These are phyloP conservation scores for Epinotia nisella DNA, from an alignment of 2,888 invertebrate species.

Conservation along the genomic window DNA sequence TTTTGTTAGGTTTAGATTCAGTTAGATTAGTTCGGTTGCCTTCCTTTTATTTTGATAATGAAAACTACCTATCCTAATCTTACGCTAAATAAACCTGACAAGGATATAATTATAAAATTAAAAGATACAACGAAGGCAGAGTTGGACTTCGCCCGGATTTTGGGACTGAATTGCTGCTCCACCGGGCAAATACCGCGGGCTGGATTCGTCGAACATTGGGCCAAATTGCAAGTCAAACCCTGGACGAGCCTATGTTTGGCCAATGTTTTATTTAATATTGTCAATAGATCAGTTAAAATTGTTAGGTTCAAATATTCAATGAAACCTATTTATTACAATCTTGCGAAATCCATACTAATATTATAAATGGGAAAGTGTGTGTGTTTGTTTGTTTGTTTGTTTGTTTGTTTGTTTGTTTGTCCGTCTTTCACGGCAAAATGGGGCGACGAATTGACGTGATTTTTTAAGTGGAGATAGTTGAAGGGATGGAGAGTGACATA, in stretches of 20 bases:
- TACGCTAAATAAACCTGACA: not conserved
- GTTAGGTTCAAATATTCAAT: slow-evolving; percentile 22
- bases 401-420: no score
- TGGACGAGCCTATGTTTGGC: slow-evolving; percentile 9
- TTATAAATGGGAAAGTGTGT: no score
- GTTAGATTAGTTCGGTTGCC: no score
- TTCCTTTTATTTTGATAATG: no score
- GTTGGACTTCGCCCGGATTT: slow-evolving; percentile 49
- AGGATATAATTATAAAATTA: not conserved
- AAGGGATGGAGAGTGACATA: no score
- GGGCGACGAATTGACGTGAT: no score
- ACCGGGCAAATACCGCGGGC: slow-evolving; percentile 56
- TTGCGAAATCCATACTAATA: no score
- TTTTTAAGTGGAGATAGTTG: no score
- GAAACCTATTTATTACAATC: slow-evolving; percentile 14
- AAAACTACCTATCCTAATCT: no score
- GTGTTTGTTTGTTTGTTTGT: no score
- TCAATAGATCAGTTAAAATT: slow-evolving; percentile 35
- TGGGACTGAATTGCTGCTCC: slow-evolving; percentile 54
- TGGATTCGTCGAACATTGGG: slow-evolving; percentile 57
- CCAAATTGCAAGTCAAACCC: slow-evolving; percentile 49
- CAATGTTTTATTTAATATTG: slow-evolving; percentile 32
- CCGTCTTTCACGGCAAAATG: no score
- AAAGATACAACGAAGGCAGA: slow-evolving; percentile 9
- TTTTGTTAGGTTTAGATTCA: no score